Conservation (phyloP, 2,888 invertebrate species). For the Drosophila phalerata region DNA sequence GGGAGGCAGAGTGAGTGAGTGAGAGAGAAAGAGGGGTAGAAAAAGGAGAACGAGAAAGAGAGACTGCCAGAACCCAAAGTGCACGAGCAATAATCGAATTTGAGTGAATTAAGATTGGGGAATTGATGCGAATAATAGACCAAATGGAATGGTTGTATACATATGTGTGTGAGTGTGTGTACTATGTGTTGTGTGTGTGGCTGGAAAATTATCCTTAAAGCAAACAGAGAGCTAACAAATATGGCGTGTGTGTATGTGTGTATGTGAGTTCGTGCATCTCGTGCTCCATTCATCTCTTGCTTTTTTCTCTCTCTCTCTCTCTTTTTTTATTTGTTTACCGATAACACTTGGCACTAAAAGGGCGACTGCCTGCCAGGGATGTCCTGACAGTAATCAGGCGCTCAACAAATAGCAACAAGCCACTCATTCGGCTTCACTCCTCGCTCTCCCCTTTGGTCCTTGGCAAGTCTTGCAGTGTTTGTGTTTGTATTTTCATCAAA, state of each 20-base stretch:
- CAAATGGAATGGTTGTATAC: slow-evolving; percentile 38
- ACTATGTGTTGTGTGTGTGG: slow-evolving; percentile 39
- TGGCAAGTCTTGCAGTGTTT: slow-evolving; percentile 42
- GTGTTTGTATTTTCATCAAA: slow-evolving; percentile 79
- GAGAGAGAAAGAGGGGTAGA: neutral
- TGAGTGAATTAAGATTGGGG: slow-evolving; percentile 83
- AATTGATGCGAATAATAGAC: slow-evolving; percentile 74
- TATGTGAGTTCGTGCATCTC: slow-evolving; percentile 18
- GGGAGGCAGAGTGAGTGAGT: slow-evolving; percentile 26
- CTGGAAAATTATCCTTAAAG: slow-evolving; percentile 75
- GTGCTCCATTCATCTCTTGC: slow-evolving; percentile 13
- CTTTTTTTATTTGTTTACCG: slow-evolving; percentile 80
- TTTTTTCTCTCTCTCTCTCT: slow-evolving; percentile 1
- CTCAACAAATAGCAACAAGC: slow-evolving; percentile 81
- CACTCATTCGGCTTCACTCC: slow-evolving; percentile 50
- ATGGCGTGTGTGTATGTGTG: slow-evolving; percentile 27
- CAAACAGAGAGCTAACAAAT: slow-evolving; percentile 68
- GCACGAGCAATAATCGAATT: slow-evolving; percentile 81
- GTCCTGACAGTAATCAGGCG: slow-evolving; percentile 79
- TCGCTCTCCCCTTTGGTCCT: neutral
- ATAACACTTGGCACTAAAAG: slow-evolving; percentile 80
- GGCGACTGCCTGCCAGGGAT: slow-evolving; percentile 58
- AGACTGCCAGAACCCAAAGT: slow-evolving; percentile 53
- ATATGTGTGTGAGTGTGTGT: slow-evolving; percentile 30
- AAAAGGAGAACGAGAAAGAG: neutral